These are phyloP conservation scores for Rhombomys opimus DNA, from an alignment of 2,113 vertebrate species.

Conservation along the genomic window DNA sequence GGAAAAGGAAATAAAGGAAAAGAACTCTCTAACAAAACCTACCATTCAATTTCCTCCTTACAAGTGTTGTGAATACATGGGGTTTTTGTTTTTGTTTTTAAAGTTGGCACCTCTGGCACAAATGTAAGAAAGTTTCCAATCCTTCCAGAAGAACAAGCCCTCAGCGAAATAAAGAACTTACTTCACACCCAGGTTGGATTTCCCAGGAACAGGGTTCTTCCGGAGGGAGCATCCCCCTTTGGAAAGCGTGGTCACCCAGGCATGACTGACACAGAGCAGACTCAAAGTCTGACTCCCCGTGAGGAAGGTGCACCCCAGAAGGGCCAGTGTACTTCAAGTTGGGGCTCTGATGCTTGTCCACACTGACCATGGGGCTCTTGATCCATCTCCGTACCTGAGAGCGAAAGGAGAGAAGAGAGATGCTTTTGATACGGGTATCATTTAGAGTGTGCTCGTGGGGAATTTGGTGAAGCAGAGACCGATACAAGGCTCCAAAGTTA, in stretches of 20 bases:
- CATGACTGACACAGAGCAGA: conserved; percentile 89
- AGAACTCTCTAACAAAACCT: neutral
- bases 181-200: conserved; percentile 91
- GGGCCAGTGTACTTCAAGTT: conserved; percentile 89
- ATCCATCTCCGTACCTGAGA: conserved; percentile 96
- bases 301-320: conserved; percentile 87
- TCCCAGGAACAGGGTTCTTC: conserved; percentile 89
- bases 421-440: neutral
- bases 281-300: conserved; percentile 90
- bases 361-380: conserved; percentile 93
- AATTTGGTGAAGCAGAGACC: neutral
- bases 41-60: neutral
- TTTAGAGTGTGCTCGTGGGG: neutral
- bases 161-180: conserved; percentile 82
- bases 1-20: neutral
- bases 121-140: neutral
- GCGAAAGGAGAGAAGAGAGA: conserved; percentile 8
- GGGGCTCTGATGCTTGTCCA: conserved; percentile 92
- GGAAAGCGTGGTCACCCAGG: conserved; percentile 88
- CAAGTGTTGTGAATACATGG: neutral
- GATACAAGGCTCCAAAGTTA: neutral
- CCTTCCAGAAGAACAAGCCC: neutral
- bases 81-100: neutral
- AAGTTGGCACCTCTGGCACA: neutral
- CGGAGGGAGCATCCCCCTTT: conserved; percentile 85